phyloP scores from a whole-genome alignment of 2,888 invertebrate species.

The Leptogaster cylindrica region DNA sequence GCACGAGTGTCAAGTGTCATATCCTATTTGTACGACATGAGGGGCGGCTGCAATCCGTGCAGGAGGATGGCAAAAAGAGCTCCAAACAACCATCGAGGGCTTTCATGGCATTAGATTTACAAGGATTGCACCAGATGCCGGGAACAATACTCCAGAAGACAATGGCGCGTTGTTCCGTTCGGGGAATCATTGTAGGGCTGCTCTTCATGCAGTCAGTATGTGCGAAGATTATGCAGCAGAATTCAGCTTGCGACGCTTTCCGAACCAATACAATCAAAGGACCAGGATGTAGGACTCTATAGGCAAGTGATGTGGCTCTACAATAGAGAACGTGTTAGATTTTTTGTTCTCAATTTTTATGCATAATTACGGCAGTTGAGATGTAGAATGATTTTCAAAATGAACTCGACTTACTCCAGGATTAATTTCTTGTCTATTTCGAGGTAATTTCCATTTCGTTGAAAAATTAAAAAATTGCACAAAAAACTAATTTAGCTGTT shows the following conservation, averaged over 20 bases:
- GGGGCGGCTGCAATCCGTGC: constrained; percentile 2
- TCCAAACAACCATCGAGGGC: constrained; percentile 18
- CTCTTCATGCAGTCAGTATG: constrained; percentile 18
- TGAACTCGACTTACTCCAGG: too few relatives aligned
- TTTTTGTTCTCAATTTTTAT: constrained; percentile 20
- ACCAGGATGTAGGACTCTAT: not conserved
- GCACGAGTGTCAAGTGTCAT: constrained; percentile 19
- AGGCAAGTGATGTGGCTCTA: not conserved
- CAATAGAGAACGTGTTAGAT: constrained; percentile 1
- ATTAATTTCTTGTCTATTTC: too few relatives aligned
- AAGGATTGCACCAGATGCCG: constrained; percentile 34
- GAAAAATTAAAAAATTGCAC: too few relatives aligned
- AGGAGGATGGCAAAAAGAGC: constrained; percentile 23
- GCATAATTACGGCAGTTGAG: constrained; percentile 16
- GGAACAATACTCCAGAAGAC: constrained; percentile 23
- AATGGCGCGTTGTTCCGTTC: constrained; percentile 25
- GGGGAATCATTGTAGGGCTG: constrained; percentile 21
- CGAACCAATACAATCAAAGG: constrained; percentile 4
- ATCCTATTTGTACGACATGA: constrained; percentile 22
- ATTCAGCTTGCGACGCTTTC: constrained; percentile 8
- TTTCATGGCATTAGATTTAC: constrained; percentile 39
- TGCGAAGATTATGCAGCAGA: constrained; percentile 25
- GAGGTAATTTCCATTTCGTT: too few relatives aligned
- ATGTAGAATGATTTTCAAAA: too few relatives aligned
- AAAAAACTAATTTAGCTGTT: too few relatives aligned